Conservation (phyloP, 2,797 vertebrate species). For the Sebastes itinus region DNA sequence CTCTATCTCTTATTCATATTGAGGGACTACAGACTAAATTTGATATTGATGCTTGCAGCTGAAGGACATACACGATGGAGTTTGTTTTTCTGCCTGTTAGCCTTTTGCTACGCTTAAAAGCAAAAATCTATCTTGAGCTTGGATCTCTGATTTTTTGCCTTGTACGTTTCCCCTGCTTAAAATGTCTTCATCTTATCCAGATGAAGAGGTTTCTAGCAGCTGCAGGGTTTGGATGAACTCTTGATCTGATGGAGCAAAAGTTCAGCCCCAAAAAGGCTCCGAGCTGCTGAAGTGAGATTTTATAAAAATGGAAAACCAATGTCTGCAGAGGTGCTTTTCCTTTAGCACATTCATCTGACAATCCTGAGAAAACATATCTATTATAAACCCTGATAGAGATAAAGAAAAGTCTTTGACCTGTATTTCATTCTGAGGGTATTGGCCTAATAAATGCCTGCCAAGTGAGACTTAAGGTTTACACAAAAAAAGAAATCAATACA, state of each 20-base stretch:
- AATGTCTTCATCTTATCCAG: not conserved
- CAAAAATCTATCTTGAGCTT: not conserved
- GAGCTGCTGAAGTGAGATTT: not conserved
- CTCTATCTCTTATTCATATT: not conserved
- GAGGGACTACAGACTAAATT: not conserved
- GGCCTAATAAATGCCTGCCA: not conserved
- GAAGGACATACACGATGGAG: not conserved
- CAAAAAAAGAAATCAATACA: not conserved
- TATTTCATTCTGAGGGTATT: not conserved
- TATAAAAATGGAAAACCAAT: conserved; percentile 2
- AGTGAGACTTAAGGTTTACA: not conserved
- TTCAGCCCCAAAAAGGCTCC: not conserved
- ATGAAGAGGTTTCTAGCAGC: not conserved
- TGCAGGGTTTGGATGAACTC: not conserved
- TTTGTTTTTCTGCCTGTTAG: not conserved
- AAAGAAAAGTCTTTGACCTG: not conserved
- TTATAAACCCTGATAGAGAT: not conserved
- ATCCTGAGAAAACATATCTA: not conserved
- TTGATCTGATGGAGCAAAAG: not conserved
- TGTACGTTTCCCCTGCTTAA: not conserved
- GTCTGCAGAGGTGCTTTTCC: not conserved
- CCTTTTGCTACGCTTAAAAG: not conserved
- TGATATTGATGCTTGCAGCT: not conserved
- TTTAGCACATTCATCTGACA: not conserved
- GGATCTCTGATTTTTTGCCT: not conserved